Percentiles rank a stretch among this genome's conserved stretches.
Evolutionary conservation across 2,797 vertebrate species (phyloP).

Genomic region (Rhinoraja longicauda): DNA sequence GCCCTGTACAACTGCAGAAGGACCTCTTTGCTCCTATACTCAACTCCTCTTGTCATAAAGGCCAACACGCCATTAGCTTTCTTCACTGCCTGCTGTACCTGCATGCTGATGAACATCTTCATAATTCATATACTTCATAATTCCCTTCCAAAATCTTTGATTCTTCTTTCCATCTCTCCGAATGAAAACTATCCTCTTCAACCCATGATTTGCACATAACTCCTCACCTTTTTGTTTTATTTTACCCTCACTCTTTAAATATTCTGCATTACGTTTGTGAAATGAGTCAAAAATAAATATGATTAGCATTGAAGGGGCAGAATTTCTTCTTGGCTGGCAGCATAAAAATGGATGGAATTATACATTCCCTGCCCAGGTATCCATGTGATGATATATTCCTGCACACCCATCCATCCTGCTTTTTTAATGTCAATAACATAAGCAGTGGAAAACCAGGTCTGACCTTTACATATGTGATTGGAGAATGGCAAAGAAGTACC

Average conservation of each 20-base stretch:
- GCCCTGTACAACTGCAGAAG: too few species aligned
- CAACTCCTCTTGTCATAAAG: too few species aligned
- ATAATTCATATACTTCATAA: too few species aligned
- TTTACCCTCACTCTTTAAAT: background rate
- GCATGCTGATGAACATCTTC: too few species aligned
- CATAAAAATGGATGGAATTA: background rate
- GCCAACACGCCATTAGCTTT: too few species aligned
- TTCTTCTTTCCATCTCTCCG: background rate
- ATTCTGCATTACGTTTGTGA: background rate
- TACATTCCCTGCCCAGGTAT: background rate
- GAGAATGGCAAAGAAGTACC: background rate
- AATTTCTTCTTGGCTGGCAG: background rate
- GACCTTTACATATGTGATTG: background rate
- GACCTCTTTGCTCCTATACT: too few species aligned
- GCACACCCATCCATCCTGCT: background rate
- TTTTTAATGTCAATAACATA: background rate
- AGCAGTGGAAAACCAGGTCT: background rate
- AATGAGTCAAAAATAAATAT: background rate
- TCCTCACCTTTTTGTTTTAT: too few species aligned
- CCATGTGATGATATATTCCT: too few species aligned
- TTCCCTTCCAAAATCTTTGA: background rate
- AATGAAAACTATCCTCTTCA: background rate
- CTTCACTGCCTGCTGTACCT: too few species aligned
- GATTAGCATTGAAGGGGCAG: too few species aligned
- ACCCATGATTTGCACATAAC: background rate